phyloP scores from a whole-genome alignment of 1,140 invertebrate species.

The Pteromalus puparum region DNA sequence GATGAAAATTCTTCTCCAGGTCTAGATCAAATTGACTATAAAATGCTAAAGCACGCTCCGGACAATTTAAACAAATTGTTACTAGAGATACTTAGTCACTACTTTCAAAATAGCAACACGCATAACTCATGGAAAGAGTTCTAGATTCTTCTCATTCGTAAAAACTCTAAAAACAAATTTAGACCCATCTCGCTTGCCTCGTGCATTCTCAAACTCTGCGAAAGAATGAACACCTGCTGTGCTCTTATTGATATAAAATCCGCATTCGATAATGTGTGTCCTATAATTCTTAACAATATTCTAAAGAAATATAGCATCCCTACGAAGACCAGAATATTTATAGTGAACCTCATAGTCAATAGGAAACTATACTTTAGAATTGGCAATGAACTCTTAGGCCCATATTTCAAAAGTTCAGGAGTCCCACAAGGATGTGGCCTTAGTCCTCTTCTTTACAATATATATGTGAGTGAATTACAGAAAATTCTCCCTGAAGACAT shows the following conservation, averaged over 20 bases:
- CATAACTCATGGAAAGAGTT: background rate
- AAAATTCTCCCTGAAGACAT: background rate
- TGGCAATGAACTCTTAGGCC: background rate
- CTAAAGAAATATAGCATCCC: slow-evolving; percentile 17
- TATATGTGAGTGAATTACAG: slow-evolving; percentile 27
- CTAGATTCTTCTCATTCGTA: background rate
- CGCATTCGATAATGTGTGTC: slow-evolving; percentile 42
- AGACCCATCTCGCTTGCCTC: slow-evolving; percentile 25
- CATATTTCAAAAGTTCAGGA: slow-evolving; percentile 8
- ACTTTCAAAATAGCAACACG: background rate
- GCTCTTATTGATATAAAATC: slow-evolving; percentile 48
- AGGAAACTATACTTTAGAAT: slow-evolving; percentile 22
- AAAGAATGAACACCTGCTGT: slow-evolving; percentile 8
- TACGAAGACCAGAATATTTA: slow-evolving; percentile 23
- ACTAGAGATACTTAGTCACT: background rate
- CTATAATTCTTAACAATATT: slow-evolving; percentile 2
- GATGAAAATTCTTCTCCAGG: background rate
- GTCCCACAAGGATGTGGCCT: slow-evolving; percentile 43
- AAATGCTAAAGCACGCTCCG: background rate
- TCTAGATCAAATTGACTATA: slow-evolving; percentile 4
- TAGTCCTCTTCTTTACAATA: slow-evolving; percentile 45
- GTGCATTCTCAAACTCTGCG: background rate
- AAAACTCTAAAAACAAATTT: slow-evolving; percentile 22
- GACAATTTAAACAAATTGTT: background rate
- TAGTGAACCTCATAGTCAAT: slow-evolving; percentile 38